Evolutionary conservation across 30 jellyfish, hydroid and myxozoan species (phyloP).

Genomic region (Catostylus mosaicus): DNA sequence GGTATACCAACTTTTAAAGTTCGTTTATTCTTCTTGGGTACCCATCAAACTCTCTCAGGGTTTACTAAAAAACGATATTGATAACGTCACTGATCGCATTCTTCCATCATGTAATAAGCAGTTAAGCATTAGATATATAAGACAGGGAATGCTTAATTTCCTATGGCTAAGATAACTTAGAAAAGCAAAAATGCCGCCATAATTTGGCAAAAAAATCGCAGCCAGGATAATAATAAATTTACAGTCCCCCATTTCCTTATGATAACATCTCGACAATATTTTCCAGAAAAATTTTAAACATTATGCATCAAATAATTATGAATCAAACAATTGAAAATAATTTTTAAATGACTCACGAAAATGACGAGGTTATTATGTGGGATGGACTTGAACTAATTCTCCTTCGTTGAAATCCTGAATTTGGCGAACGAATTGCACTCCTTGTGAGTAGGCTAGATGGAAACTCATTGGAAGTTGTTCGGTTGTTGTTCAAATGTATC

Average conservation of each 20-base stretch:
- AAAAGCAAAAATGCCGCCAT: neutral
- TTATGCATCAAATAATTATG: neutral
- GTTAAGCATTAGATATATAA: too few relatives aligned
- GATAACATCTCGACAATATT: neutral
- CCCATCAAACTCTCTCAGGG: too few relatives aligned
- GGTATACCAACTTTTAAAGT: too few relatives aligned
- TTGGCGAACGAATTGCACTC: constrained; percentile 11
- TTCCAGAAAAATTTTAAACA: neutral
- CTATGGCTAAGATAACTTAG: neutral
- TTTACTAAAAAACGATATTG: too few relatives aligned
- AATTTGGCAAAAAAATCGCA: too few relatives aligned
- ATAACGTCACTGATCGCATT: too few relatives aligned
- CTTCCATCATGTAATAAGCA: too few relatives aligned
- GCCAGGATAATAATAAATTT: neutral
- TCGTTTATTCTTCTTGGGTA: too few relatives aligned
- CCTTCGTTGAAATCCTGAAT: constrained; percentile 10
- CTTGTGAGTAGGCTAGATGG: constrained; percentile 13
- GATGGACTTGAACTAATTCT: constrained; percentile 6
- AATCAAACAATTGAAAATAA: neutral
- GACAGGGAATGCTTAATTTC: too few relatives aligned
- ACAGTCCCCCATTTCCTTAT: neutral
- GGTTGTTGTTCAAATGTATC: constrained; percentile 8
- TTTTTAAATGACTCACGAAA: neutral
- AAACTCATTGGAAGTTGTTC: constrained; percentile 1
- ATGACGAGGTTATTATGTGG: neutral